Evolutionary conservation across 2,888 invertebrate genomes (phyloP).

Genomic region (Drosophila barbarae): DNA sequence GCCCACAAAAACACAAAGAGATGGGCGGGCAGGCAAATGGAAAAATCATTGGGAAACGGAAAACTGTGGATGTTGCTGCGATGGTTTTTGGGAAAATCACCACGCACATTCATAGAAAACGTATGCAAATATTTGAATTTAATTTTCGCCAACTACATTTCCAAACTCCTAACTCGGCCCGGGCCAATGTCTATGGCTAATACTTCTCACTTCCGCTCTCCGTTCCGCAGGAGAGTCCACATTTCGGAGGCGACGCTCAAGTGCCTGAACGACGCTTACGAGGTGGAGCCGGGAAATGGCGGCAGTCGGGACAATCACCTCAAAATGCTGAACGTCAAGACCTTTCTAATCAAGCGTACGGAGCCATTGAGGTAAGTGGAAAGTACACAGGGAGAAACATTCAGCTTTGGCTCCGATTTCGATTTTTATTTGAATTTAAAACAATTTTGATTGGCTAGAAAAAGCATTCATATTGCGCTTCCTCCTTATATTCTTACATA

Average conservation of each 20-base stretch:
- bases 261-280: slow-evolving; percentile 92
- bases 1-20: slow-evolving; percentile 33
- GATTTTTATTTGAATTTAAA: neutral
- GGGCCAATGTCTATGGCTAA: slow-evolving; percentile 17
- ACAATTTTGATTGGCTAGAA: neutral
- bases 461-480: neutral
- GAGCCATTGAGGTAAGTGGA: slow-evolving; percentile 84
- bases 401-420: fast-evolving
- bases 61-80: neutral
- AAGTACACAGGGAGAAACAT: slow-evolving; percentile 9
- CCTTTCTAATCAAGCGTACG: slow-evolving; percentile 91
- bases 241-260: slow-evolving; percentile 94
- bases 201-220: slow-evolving; percentile 1
- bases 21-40: slow-evolving; percentile 24
- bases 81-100: slow-evolving; percentile 33
- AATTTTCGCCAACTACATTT: slow-evolving; percentile 66
- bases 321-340: slow-evolving; percentile 90
- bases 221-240: slow-evolving; percentile 89
- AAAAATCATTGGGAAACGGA: slow-evolving; percentile 8
- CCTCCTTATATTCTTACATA: no score
- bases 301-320: slow-evolving; percentile 90
- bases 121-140: slow-evolving; percentile 71
- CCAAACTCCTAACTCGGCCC: slow-evolving; percentile 3
- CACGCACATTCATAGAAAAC: slow-evolving; percentile 60
- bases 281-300: slow-evolving; percentile 95